A percentile compares a stretch with the other conserved stretches of the same genome.
Conservation (phyloP, 1,140 invertebrate genomes). For the Tetramorium parvispinum region DNA sequence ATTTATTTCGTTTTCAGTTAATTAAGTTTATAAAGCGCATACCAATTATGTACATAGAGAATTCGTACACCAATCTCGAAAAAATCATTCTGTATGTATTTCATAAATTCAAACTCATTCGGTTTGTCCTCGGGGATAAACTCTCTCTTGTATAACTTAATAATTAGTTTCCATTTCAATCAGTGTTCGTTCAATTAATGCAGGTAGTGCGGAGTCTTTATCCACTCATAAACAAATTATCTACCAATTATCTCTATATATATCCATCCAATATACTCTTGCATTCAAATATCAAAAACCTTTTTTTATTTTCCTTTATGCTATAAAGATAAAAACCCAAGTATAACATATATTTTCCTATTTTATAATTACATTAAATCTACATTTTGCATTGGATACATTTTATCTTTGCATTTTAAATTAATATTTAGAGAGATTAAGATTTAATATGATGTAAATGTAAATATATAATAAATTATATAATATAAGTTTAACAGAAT, state of each 20-base stretch:
- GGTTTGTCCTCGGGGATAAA: neutral
- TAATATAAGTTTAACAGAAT: neutral
- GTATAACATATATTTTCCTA: neutral
- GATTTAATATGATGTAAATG: neutral
- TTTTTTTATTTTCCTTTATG: neutral
- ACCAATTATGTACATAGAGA: neutral
- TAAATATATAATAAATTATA: neutral
- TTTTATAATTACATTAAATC: neutral
- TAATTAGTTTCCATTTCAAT: slow-evolving; percentile 30
- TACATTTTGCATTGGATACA: neutral
- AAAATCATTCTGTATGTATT: neutral
- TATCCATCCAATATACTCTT: neutral
- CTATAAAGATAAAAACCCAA: neutral
- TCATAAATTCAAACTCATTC: slow-evolving; percentile 1
- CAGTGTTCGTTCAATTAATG: slow-evolving; percentile 6
- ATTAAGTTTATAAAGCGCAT: neutral
- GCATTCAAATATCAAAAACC: neutral
- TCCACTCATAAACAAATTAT: slow-evolving; percentile 36
- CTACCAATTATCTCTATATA: slow-evolving; percentile 9
- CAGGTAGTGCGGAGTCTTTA: slow-evolving; percentile 19
- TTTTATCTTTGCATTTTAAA: neutral
- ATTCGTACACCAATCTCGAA: neutral
- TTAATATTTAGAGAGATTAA: slow-evolving; percentile 10
- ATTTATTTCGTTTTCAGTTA: neutral
- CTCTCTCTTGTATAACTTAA: slow-evolving; percentile 39